Base-by-base conservation (phyloP, 2,113 vertebrate species). In the Cacatua alba region DNA sequence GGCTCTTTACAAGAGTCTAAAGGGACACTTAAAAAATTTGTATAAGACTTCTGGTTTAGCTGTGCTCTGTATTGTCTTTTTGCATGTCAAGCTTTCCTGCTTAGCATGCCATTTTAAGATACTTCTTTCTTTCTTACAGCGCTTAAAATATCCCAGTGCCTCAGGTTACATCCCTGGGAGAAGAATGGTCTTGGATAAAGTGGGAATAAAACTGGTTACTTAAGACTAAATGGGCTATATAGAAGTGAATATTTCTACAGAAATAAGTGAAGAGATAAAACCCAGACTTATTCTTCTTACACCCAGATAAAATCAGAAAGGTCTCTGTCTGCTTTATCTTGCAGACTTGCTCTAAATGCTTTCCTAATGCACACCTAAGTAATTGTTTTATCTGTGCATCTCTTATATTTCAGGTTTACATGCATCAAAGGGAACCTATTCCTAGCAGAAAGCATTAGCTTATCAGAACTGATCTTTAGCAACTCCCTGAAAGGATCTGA, bases 401-500 rank as follows among this genome's bases (percentile, higher is more conserved):
- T 86, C 63, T 92, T 92, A 67, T 69, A 43, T 86, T 95, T 90
- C 76, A 84, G 68, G 60, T 95, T 93, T 94, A 35, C 16, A 9
- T 75, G 26, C 80, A 83, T 95, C 80, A 95, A 88, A 96, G 92
- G 46, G 51, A 83, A 78, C 31, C 28, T 90, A 10, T 80, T 70
- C 51, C 55, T 81, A 25, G 41, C 64, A 95, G 71, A 81, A 88
- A 62, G 49, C 67, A 44, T 90, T 92, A 93, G 41, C 31, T 89
- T 83, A 89, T 71, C 67, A 62, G 81, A 74, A 33, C 43, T 83
- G 64, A 86, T 83, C 60, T 88, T 90, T 43, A 88, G 39, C 25
- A 86, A 95, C 64, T 75, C 64, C 28, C 72, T 92, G 77, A 78
- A 74, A 92, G 82, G 80, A 74, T 86, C 60, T 81, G 48, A 86